Percentiles rank a stretch among this genome's conserved stretches.
Evolutionary conservation across 2,888 invertebrate genomes (phyloP).

Genomic region (Sminthurides aquaticus): DNA sequence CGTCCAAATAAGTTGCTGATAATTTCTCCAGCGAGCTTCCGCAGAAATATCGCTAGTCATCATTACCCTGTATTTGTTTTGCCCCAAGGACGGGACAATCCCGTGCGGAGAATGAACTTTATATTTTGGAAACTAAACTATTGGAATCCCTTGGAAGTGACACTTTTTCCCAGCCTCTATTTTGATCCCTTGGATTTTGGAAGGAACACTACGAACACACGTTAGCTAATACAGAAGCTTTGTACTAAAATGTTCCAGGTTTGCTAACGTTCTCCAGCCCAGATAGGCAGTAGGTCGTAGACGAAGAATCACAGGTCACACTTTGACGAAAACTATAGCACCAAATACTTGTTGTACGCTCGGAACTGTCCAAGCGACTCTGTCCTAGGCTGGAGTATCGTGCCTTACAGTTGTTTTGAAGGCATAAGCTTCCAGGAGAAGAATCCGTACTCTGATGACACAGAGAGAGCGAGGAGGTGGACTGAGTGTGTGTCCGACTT

Average conservation of each 20-base stretch:
- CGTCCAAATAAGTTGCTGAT: constrained; percentile 41
- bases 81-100: not conserved
- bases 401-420: too few relatives aligned
- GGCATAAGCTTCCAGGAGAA: too few relatives aligned
- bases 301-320: too few relatives aligned
- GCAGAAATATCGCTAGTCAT: constrained; percentile 18
- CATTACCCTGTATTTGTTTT: constrained; percentile 1
- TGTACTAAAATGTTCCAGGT: too few relatives aligned
- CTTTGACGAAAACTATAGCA: too few relatives aligned
- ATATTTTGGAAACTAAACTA: not conserved
- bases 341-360: too few relatives aligned
- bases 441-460: not conserved
- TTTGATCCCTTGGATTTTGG: not conserved
- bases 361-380: too few relatives aligned
- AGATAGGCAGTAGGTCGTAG: too few relatives aligned
- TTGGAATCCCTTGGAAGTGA: not conserved
- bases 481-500: not conserved
- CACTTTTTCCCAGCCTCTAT: not conserved
- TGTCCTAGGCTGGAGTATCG: too few relatives aligned
- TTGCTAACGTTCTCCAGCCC: too few relatives aligned
- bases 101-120: not conserved
- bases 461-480: not conserved
- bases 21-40: constrained; percentile 40
- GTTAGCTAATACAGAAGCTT: not conserved
- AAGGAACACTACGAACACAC: not conserved